Evolutionary conservation across 1,140 invertebrate species (phyloP).

Genomic region (Halesus radiatus): DNA sequence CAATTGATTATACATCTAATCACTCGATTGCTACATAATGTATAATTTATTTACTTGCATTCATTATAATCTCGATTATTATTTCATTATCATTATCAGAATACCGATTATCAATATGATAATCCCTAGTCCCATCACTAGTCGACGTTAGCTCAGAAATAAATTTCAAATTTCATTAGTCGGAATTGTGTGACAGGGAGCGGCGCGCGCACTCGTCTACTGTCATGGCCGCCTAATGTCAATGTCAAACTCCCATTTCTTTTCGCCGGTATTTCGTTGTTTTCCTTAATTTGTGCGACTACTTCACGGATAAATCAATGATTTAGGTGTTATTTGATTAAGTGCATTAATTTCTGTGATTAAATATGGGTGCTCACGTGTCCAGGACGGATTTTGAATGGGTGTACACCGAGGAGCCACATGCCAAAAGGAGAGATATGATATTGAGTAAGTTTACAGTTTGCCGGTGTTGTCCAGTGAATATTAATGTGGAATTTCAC

Average conservation of each 20-base stretch:
- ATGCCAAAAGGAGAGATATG: slow-evolving; percentile 92
- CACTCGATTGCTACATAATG: too few relatives aligned
- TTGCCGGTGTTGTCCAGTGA: too few relatives aligned
- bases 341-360: slow-evolving; percentile 1
- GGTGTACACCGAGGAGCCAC: slow-evolving; percentile 97
- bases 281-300: not conserved
- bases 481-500: too few relatives aligned
- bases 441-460: slow-evolving; percentile 83
- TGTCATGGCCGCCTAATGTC: slow-evolving; percentile 27
- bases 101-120: too few relatives aligned
- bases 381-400: slow-evolving; percentile 85
- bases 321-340: not conserved
- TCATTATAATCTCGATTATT: too few relatives aligned
- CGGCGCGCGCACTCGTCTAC: not conserved
- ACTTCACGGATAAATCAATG: not conserved
- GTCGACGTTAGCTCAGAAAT: too few relatives aligned
- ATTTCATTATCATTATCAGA: too few relatives aligned
- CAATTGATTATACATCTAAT: too few relatives aligned
- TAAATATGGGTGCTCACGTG: slow-evolving; percentile 54
- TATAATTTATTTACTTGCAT: too few relatives aligned
- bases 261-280: not conserved
- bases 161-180: too few relatives aligned
- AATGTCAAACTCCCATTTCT: not conserved
- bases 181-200: not conserved
- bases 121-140: too few relatives aligned